Evolutionary conservation across 2,113 vertebrate genomes (phyloP).

Genomic region (Rutilus rutilus): DNA sequence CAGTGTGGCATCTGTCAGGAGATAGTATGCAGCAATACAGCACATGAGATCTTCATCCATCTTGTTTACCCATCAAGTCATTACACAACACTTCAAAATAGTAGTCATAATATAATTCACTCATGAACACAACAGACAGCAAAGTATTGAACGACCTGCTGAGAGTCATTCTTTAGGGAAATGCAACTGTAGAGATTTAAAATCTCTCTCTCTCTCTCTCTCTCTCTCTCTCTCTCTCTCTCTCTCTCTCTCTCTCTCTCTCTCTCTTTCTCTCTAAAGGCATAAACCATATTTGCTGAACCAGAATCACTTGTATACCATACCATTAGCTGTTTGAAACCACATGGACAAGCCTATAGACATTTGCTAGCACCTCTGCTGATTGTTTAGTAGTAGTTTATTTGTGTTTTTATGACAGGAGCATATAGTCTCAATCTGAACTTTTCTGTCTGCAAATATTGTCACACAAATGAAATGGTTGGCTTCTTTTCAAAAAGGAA

Average conservation of each 20-base stretch:
- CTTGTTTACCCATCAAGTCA: too few relatives aligned
- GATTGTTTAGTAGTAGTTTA: background rate
- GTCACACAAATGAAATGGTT: background rate
- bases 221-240: too few relatives aligned
- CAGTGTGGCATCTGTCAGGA: background rate
- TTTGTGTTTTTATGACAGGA: background rate
- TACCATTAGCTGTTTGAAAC: background rate
- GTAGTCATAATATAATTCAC: too few relatives aligned
- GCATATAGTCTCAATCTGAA: background rate
- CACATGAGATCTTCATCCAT: too few relatives aligned
- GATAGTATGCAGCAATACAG: too few relatives aligned
- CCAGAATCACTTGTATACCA: background rate
- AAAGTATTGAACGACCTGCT: conserved; percentile 31
- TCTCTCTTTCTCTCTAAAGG: too few relatives aligned
- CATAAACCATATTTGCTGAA: background rate
- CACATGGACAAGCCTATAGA: background rate
- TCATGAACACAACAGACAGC: background rate
- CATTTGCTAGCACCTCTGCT: background rate
- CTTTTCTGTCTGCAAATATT: background rate
- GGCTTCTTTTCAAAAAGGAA: conserved; percentile 19
- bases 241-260: background rate
- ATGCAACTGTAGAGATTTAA: background rate
- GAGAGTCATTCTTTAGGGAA: conserved; percentile 14
- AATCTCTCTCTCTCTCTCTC: background rate
- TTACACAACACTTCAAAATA: too few relatives aligned